Conservation (phyloP, 2,113 vertebrate genomes). For the Pteropus alecto region DNA sequence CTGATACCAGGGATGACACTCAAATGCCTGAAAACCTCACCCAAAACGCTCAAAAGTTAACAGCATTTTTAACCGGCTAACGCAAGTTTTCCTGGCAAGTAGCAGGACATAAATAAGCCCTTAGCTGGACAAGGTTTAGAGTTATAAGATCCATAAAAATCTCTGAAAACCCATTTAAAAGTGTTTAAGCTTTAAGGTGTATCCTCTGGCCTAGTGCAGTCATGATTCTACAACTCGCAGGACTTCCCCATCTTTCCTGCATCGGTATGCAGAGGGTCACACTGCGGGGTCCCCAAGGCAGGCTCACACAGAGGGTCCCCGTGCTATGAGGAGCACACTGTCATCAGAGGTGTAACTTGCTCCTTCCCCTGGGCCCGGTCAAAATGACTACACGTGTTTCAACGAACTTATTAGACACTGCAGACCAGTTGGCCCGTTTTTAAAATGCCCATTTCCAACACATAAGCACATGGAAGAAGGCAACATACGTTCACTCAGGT, state of each 20-base stretch:
- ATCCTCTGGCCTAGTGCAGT: background rate
- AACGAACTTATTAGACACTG: background rate
- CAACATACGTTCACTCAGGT: slow-evolving; percentile 87
- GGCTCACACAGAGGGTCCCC: background rate
- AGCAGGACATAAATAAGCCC: background rate
- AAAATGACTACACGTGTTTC: background rate
- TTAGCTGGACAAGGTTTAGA: background rate
- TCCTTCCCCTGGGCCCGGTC: background rate
- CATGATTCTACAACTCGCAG: background rate
- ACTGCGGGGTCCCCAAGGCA: no score
- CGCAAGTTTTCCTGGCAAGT: background rate
- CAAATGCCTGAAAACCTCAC: background rate
- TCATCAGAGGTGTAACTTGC: background rate
- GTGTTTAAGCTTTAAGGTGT: background rate
- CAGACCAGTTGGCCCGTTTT: background rate
- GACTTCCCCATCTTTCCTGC: background rate
- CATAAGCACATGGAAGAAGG: rapidly evolving
- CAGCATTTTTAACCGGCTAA: background rate
- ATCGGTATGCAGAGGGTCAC: background rate
- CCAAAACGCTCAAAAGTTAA: background rate
- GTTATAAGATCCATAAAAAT: background rate
- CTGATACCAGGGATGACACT: no score
- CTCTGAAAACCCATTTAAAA: background rate
- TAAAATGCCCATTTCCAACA: background rate
- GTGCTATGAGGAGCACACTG: no score